phyloP scores from a whole-genome alignment of 2,113 vertebrate genomes.

The Spilogale gracilis region DNA sequence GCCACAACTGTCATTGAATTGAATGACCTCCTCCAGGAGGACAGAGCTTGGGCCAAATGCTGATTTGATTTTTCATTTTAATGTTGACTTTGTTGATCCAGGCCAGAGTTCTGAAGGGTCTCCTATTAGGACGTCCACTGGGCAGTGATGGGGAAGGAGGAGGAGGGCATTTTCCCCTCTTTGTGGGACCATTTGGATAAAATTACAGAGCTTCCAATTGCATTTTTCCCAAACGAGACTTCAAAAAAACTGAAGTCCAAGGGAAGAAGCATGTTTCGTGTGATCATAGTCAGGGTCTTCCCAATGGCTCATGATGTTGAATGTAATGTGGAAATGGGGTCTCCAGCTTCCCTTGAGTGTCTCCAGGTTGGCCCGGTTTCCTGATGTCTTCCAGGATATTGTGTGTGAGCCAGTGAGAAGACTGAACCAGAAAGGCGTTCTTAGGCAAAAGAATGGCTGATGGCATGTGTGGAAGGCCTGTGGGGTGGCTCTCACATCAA shows the following conservation, averaged over 20 bases:
- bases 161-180: constrained; percentile 12
- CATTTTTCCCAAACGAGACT: constrained; percentile 69
- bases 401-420: constrained; percentile 40
- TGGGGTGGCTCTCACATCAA: background rate
- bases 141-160: constrained; percentile 34
- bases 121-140: constrained; percentile 21
- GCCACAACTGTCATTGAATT: constrained; percentile 96
- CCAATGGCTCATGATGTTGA: background rate
- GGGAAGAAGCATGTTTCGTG: constrained; percentile 23
- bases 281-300: background rate
- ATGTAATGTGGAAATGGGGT: background rate
- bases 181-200: constrained; percentile 39
- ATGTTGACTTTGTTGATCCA: constrained; percentile 65
- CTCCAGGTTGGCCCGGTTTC: background rate
- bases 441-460: background rate
- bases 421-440: constrained; percentile 32
- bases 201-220: constrained; percentile 50
- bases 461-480: background rate
- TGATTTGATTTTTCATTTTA: constrained; percentile 71
- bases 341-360: background rate
- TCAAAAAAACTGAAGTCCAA: constrained; percentile 67
- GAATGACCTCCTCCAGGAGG: constrained; percentile 91
- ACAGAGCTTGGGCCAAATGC: constrained; percentile 79
- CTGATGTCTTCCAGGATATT: background rate
- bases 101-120: constrained; percentile 66